These are phyloP conservation scores for Psittacus erithacus DNA, from an alignment of 2,113 vertebrate species.

Conservation along the genomic window DNA sequence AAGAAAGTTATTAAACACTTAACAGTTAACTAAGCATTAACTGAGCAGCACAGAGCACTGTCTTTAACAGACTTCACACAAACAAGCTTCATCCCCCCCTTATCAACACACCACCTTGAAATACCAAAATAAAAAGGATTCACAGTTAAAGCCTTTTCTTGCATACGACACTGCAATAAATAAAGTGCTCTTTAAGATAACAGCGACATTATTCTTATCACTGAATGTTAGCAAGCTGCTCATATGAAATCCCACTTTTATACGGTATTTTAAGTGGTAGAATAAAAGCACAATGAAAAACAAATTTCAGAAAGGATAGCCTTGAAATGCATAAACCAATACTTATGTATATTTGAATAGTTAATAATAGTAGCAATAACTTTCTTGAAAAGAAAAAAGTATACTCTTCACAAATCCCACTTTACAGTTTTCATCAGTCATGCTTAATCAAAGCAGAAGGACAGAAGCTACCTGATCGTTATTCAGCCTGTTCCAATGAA, in stretches of 20 bases:
- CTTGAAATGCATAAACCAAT: neutral
- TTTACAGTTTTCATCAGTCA: conserved; percentile 70
- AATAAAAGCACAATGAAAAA: neutral
- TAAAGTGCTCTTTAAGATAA: neutral
- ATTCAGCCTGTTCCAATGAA: conserved; percentile 63
- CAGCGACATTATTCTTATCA: neutral
- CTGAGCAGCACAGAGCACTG: neutral
- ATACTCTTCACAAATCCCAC: conserved; percentile 70
- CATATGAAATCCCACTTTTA: neutral
- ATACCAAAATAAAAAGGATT: neutral
- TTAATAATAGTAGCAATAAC: neutral
- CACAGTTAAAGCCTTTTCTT: neutral
- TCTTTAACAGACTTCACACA: neutral
- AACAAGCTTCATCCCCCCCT: neutral
- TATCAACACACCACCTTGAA: neutral
- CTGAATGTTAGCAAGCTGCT: neutral
- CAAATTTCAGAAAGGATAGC: neutral
- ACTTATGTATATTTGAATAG: neutral
- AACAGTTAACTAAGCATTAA: neutral
- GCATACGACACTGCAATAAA: neutral
- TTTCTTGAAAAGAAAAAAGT: conserved; percentile 28
- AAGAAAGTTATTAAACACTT: neutral
- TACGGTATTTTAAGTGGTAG: neutral
- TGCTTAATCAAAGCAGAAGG: conserved; percentile 72
- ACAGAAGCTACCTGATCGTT: conserved; percentile 68